Evolutionary conservation across 2,113 vertebrate genomes (phyloP), one percentile per base, ranked within the genome.

Genomic region (Plecturocebus donacophilus): DNA sequence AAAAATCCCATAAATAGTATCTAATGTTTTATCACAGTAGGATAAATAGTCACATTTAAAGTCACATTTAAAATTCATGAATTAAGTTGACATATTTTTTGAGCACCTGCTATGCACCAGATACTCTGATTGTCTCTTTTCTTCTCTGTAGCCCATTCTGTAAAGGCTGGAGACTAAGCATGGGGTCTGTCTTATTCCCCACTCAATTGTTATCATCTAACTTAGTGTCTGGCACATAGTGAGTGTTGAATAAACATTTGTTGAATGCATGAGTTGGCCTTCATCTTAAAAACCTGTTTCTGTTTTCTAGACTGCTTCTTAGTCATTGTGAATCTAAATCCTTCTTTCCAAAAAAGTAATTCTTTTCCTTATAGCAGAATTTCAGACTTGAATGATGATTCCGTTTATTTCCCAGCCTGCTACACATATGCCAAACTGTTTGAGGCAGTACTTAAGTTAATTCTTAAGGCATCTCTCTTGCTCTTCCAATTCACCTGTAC

Each of bases 61-160:
- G 40, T 95, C 66, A 54, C 32, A 92, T 90, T 96, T 96, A 84
- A 90, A 87, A 75, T 90, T 79, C 23, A 56, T 95, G 91, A 66
- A 79, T 82, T 95, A 23, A 90, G 47, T 27, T 91, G 76, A 75
- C 40, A 25, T 83, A 73, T 38, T 70, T 54, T 52, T 27, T 30
- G 35, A 88, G 56, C 4, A 75, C 52, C 49, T 70, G 38, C 16
- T 49, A 16, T 30, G 17, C 45, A 9, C 9, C 10, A 27, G 17
- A 23, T 68, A 25, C 58, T 40, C 25, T 4, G 12, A 52, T n/a
- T 68, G 35, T 8, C 17, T 73, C 83, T 90, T 94, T 73, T 11
- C 56, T 71, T 64, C 25, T 83, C 64, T 45, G 17, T 66, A 23
- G 71, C 52, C 40, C 20, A 11, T 35, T 30, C 32, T 35, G 25